Percentiles rank a stretch among this genome's conserved stretches.
These are phyloP conservation scores for Ormyrus pomaceus DNA, from an alignment of 2,888 invertebrate genomes.

Conservation along the genomic window DNA sequence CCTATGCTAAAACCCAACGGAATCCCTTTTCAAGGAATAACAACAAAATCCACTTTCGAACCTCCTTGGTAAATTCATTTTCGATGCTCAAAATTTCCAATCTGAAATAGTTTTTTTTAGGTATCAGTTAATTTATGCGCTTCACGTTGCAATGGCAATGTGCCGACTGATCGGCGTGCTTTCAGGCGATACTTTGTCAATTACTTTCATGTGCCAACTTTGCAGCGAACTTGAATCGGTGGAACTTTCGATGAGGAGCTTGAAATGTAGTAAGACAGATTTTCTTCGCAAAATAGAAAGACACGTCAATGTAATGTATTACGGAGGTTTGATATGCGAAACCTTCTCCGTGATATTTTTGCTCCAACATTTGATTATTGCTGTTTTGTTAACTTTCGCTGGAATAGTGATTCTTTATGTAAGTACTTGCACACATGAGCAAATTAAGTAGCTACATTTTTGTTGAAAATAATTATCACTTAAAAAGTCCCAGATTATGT, in stretches of 20 bases:
- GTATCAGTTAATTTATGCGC: constrained; percentile 3
- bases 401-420: neutral
- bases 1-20: neutral
- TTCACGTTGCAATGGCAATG: neutral
- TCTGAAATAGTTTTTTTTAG: constrained; percentile 1
- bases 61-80: constrained; percentile 9
- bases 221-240: constrained; percentile 2
- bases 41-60: neutral
- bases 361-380: neutral
- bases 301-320: constrained; percentile 8
- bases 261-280: neutral
- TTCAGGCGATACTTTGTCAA: neutral
- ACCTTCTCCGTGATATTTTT: neutral
- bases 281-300: neutral
- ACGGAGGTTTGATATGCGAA: constrained; percentile 8
- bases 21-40: neutral
- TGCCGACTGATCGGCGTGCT: neutral
- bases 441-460: neutral
- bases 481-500: too few relatives aligned
- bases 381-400: constrained; percentile 1
- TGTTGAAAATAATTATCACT: neutral
- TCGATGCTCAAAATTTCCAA: neutral
- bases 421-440: neutral
- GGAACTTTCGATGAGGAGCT: neutral
- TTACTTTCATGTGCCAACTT: constrained; percentile 28